phyloP scores from a whole-genome alignment of 2,113 vertebrate genomes.

The Cinclus cinclus region DNA sequence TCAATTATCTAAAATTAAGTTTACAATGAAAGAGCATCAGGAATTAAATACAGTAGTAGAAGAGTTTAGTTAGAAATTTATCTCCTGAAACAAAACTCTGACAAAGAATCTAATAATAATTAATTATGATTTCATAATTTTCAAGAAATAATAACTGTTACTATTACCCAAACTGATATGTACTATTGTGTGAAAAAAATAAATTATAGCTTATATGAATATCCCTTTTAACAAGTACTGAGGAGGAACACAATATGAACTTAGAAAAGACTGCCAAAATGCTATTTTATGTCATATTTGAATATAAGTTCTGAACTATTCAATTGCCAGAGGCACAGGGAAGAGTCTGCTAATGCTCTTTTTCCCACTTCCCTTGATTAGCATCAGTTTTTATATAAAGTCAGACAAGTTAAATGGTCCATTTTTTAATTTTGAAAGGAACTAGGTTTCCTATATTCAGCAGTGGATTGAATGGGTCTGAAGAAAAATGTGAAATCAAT shows the following conservation, averaged over 20 bases:
- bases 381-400: background rate
- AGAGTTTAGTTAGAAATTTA: background rate
- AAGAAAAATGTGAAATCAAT: constrained; percentile 27
- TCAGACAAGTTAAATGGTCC: constrained; percentile 48
- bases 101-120: background rate
- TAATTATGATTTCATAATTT: background rate
- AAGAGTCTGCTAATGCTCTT: background rate
- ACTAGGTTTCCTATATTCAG: constrained; percentile 44
- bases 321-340: background rate
- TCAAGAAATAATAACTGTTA: background rate
- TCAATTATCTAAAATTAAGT: background rate
- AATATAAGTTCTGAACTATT: background rate
- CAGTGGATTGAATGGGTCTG: background rate
- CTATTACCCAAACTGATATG: background rate
- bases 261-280: background rate
- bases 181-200: background rate
- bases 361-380: background rate
- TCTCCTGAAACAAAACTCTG: background rate
- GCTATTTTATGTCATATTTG: background rate
- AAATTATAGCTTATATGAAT: background rate
- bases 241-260: background rate
- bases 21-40: background rate
- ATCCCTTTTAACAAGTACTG: background rate
- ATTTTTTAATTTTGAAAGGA: background rate
- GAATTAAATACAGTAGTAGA: background rate